Base-by-base conservation (phyloP, 1,140 invertebrate species). In the Magallana gigas region DNA sequence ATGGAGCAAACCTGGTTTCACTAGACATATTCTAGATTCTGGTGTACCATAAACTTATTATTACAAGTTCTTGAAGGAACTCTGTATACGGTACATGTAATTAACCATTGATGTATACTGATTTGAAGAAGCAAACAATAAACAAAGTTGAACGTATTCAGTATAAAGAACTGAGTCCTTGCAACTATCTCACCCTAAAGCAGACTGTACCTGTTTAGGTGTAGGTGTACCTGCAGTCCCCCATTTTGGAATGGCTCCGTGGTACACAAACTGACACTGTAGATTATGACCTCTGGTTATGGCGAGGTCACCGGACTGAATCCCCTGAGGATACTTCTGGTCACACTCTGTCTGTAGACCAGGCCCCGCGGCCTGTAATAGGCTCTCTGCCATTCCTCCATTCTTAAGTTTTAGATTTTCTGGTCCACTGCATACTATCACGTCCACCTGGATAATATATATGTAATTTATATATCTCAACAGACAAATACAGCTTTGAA, bases 261-360 rank as follows among this genome's bases (percentile, higher is more conserved):
- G 90, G 48, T 87, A 89, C 23, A 91, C 84, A 18, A 86, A 16
- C 29, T 57, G 60, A 87, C 90, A 91, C 12, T 58, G 12, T 0
- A 91, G 86, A 14, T 84, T 85, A 16, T 87, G 82, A 11, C 89
- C 90, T 5, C 81, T 60, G 1, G 88, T 86, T 0, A 83, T 81
- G 48, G 85, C 80, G 18, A 88, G 68, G 2, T 85, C 76, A 0
- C 87, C 84, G 83, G 60, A 76, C 48, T 85, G 56, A 64, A 88
- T 85, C 7, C 87, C 87, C 36, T 83, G 57, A 12, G 68, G 48
- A 36, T 88, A 88, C 11, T 83, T 68, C 6, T 83, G 9, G n/a
- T 83, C 82, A 23, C 84, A 85, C 12, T 85, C 87, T 11, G 82
- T 57, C 57, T 85, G 84, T 12, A 88, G 57, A 57, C 36, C 14